Evolutionary conservation across 2,113 vertebrate genomes (phyloP).

Genomic region (Ascaphus truei): DNA sequence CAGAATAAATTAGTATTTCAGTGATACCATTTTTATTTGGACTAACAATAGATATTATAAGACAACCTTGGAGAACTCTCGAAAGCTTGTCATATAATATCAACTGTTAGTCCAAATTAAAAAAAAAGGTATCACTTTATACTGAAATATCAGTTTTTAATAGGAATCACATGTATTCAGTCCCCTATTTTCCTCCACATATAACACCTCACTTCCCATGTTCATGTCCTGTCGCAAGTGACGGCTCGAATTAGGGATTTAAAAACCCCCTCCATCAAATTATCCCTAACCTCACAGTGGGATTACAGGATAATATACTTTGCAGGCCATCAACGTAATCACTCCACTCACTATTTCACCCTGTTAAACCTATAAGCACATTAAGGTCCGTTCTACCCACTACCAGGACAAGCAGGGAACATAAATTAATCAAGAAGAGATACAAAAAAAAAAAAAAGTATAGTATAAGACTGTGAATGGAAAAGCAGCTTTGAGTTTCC

Average conservation of each 20-base stretch:
- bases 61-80: too few relatives aligned
- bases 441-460: background rate
- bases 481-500: slow-evolving; percentile 14
- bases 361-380: slow-evolving; percentile 32
- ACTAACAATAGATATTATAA: too few relatives aligned
- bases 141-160: too few relatives aligned
- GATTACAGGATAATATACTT: slow-evolving; percentile 38
- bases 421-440: slow-evolving; percentile 30
- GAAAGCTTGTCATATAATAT: too few relatives aligned
- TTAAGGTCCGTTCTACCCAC: slow-evolving; percentile 20
- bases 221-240: background rate
- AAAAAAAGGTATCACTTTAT: too few relatives aligned
- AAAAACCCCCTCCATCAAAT: slow-evolving; percentile 29
- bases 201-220: too few relatives aligned
- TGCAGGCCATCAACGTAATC: slow-evolving; percentile 35
- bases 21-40: too few relatives aligned
- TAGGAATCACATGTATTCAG: too few relatives aligned
- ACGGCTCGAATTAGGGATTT: slow-evolving; percentile 1
- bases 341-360: slow-evolving; percentile 17
- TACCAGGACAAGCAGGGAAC: slow-evolving; percentile 18
- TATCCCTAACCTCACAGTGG: slow-evolving; percentile 29
- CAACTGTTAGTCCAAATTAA: too few relatives aligned
- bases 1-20: too few relatives aligned
- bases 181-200: too few relatives aligned
- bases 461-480: slow-evolving; percentile 8